Base-by-base conservation (phyloP, 2,888 invertebrate genomes). In the Heliconius ismenius region DNA sequence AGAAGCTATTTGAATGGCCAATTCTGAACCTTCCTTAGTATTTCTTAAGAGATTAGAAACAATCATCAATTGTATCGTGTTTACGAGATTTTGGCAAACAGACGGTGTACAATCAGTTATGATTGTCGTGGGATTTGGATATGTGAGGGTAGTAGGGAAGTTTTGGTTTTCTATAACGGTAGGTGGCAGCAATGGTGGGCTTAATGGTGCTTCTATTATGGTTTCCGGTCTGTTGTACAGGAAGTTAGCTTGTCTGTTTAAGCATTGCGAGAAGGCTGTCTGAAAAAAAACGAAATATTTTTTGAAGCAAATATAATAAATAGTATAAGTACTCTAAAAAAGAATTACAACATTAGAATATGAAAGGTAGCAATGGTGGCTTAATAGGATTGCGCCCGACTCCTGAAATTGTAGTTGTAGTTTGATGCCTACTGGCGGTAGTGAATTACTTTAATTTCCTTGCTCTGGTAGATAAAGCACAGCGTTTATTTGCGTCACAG, bases 61-160 rank as follows among this genome's bases (percentile, higher is more conserved):
- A 2, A 90, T 88, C 91, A 93, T 89, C 0, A 93, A 64, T 60
- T 93, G 91, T 1, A 93, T 82, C 0, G 92, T 89, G 62, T 92
- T 88, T 0, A 87, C 89, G 65, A 93, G 75, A 70, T 91, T 91
- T 76, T 91, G 88, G 77, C 92, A 92, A 0, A 90, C 86, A 0
- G 85, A 76, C 4, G 92, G 92, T 0, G 91, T 87, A 58, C 91
- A 90, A 70, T 92, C 92, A 0, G 91, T 90, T 36, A 92, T 88
- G 1, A 92, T 79, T 0, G 90, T 89, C 0, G 88, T 89, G 6
- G 86, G 76, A 24, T 36, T 26, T 36, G 76, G 83, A 2, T 84
- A 69, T 11, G 82, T 80, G 1, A 78, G 78, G 49, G 70, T 81
- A 24, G 64, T 63, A 32, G 64, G 24, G 11, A 28, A 32, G 28